Conservation (phyloP, 2,888 invertebrate genomes). For the Meiosimyza platycephala region DNA sequence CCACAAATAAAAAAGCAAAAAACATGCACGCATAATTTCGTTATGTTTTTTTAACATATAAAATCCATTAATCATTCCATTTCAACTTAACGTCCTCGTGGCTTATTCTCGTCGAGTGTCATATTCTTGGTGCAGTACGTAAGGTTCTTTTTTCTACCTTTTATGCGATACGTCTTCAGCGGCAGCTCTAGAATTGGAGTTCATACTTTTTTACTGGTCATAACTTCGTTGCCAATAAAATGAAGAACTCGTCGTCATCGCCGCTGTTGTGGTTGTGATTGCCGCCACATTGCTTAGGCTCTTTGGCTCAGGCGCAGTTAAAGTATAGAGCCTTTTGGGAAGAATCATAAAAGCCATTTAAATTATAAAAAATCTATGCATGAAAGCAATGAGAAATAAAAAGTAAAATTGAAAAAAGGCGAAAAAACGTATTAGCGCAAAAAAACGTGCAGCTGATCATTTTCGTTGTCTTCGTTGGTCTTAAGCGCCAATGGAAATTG, state of each 20-base stretch:
- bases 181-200: no score
- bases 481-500: background rate
- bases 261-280: slow-evolving; percentile 1
- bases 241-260: slow-evolving; percentile 11
- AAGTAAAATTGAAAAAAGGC: background rate
- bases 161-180: no score
- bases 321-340: slow-evolving; percentile 14
- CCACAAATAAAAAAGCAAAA: no score
- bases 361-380: slow-evolving; percentile 12
- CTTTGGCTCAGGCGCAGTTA: background rate
- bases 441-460: background rate
- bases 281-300: background rate
- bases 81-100: background rate
- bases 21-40: slow-evolving; percentile 12
- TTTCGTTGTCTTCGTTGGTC: no score
- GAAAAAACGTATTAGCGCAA: background rate
- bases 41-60: slow-evolving; percentile 25
- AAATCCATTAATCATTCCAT: slow-evolving; percentile 25
- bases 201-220: background rate
- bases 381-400: background rate
- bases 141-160: no score
- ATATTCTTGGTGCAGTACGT: no score
- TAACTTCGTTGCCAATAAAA: slow-evolving; percentile 25
- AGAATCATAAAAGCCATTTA: slow-evolving; percentile 24
- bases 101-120: background rate